Percentiles rank a stretch among this genome's conserved stretches.
These are phyloP conservation scores for Agrilus planipennis DNA, from an alignment of 1,140 invertebrate species.

Conservation along the genomic window DNA sequence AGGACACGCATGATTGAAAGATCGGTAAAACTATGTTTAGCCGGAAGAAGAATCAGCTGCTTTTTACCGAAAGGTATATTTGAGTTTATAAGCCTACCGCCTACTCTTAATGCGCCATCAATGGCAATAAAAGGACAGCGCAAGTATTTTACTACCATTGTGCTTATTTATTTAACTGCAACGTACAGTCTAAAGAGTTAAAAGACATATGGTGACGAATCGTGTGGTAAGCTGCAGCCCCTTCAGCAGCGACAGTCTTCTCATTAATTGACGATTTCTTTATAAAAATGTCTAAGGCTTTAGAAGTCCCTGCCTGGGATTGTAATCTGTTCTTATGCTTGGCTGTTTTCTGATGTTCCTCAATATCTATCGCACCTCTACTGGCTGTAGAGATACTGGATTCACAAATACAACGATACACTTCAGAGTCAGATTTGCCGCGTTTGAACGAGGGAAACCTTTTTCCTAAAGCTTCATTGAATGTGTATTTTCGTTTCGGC, in stretches of 20 bases:
- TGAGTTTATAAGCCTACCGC: too few relatives aligned
- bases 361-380: not conserved
- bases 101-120: too few relatives aligned
- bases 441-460: not conserved
- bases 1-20: too few relatives aligned
- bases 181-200: not conserved
- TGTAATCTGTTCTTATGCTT: not conserved
- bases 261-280: not conserved
- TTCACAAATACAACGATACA: not conserved
- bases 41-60: too few relatives aligned
- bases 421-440: not conserved
- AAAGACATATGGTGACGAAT: not conserved
- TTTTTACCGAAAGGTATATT: too few relatives aligned
- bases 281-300: not conserved
- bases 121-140: too few relatives aligned
- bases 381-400: not conserved
- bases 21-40: too few relatives aligned
- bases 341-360: not conserved
- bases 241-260: not conserved
- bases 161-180: not conserved
- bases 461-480: not conserved
- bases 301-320: not conserved
- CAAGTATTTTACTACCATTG: too few relatives aligned
- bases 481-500: not conserved
- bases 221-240: not conserved